A percentile compares a stretch with the other conserved stretches of the same genome.
These are phyloP conservation scores for Eucera pruinosa DNA, from an alignment of 2,888 invertebrate genomes.

Conservation along the genomic window DNA sequence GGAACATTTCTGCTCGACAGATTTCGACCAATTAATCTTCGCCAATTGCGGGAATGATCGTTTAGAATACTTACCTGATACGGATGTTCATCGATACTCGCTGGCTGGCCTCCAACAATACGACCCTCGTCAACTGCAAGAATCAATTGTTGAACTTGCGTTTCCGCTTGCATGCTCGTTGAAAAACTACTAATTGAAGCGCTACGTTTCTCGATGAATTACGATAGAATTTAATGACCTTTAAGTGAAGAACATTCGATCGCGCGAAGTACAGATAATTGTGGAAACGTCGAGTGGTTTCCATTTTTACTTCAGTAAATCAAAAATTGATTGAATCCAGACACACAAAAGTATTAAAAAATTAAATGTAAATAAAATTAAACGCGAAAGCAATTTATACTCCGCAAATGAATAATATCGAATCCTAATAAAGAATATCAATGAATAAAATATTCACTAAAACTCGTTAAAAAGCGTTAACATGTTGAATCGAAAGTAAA, in stretches of 20 bases:
- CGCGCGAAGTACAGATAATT: background rate
- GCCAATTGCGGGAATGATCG: conserved; percentile 1
- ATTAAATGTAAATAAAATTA: background rate
- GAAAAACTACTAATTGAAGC: conserved; percentile 41
- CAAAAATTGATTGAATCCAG: background rate
- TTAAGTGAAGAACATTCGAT: conserved; percentile 19
- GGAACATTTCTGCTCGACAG: conserved; percentile 17
- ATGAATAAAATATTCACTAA: too few relatives aligned
- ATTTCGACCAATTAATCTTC: conserved; percentile 37
- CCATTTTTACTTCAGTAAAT: background rate
- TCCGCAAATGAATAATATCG: too few relatives aligned
- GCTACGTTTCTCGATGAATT: conserved; percentile 10
- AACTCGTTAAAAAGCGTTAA: too few relatives aligned
- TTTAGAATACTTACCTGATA: conserved; percentile 77
- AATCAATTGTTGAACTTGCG: conserved; percentile 46
- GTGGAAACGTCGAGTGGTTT: background rate
- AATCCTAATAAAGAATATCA: too few relatives aligned
- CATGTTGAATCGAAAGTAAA: background rate
- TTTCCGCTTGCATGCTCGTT: conserved; percentile 27
- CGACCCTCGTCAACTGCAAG: conserved; percentile 68
- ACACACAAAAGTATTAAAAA: background rate
- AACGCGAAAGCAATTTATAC: background rate
- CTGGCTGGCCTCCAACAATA: conserved; percentile 81
- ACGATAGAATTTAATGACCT: conserved; percentile 25
- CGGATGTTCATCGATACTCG: conserved; percentile 80